A percentile compares a stretch with the other conserved stretches of the same genome.
These are phyloP conservation scores for Aurelia coerulea DNA, from an alignment of 30 jellyfish, hydroid and myxozoan species.

Conservation along the genomic window DNA sequence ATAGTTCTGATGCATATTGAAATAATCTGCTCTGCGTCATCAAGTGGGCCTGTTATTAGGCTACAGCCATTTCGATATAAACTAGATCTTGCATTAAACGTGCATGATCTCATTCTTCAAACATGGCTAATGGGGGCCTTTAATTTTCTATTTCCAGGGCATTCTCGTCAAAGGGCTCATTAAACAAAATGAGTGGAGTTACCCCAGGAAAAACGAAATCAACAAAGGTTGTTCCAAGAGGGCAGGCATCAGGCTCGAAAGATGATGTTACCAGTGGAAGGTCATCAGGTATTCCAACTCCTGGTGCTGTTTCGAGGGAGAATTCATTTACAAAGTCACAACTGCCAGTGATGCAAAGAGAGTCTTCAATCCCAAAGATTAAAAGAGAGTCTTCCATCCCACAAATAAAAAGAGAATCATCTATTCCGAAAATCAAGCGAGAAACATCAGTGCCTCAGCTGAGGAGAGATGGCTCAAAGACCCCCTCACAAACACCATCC, in stretches of 20 bases:
- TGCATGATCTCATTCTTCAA: no score
- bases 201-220: constrained; percentile 54
- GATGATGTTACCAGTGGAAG: constrained; percentile 40
- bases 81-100: no score
- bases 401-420: constrained; percentile 62
- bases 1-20: no score
- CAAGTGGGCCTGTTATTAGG: no score
- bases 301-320: constrained; percentile 83
- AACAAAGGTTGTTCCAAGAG: constrained; percentile 60
- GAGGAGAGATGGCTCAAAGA: constrained; percentile 26
- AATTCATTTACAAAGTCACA: constrained; percentile 82
- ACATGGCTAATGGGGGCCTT: no score
- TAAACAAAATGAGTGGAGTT: constrained; percentile 81
- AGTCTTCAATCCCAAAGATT: constrained; percentile 84
- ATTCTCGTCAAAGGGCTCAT: constrained; percentile 80
- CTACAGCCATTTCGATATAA: no score
- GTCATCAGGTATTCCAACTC: constrained; percentile 72
- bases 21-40: no score
- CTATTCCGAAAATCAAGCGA: constrained; percentile 59
- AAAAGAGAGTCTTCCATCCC: constrained; percentile 81
- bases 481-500: constrained; percentile 50
- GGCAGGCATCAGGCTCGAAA: constrained; percentile 35
- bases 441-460: constrained; percentile 60
- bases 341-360: constrained; percentile 87
- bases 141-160: constrained; percentile 46